Evolutionary conservation across 2,113 vertebrate genomes (phyloP).

Genomic region (Myanophis thanlyinensis): DNA sequence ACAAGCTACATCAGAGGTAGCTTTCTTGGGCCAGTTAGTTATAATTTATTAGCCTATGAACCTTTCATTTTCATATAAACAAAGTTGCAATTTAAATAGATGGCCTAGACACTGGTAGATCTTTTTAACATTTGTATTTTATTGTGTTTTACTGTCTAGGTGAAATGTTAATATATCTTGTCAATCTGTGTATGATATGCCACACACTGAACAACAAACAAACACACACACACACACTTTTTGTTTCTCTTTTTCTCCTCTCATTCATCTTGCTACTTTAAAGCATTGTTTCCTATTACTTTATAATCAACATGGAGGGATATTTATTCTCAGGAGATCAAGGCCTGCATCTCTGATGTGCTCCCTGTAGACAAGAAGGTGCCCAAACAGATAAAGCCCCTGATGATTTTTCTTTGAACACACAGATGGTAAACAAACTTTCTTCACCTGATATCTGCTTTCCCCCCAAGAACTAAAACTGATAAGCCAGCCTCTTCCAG

Average conservation of each 20-base stretch:
- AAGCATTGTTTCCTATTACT: background rate
- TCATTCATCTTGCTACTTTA: background rate
- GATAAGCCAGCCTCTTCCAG: conserved; percentile 48
- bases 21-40: background rate
- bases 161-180: background rate
- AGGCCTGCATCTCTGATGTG: accelerated
- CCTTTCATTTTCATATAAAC: background rate
- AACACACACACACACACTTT: too few species aligned
- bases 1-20: background rate
- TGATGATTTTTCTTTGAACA: accelerated
- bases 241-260: background rate
- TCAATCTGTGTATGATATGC: background rate
- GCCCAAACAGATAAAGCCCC: conserved; percentile 24
- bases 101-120: background rate
- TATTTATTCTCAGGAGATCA: background rate
- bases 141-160: background rate
- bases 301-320: background rate
- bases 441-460: conserved; percentile 57
- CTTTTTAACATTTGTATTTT: background rate
- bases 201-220: background rate
- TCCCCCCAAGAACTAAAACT: background rate
- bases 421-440: conserved; percentile 30
- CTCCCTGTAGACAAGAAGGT: conserved; percentile 39
- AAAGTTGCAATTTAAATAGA: background rate
- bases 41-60: background rate